A percentile compares a stretch with the other conserved stretches of the same genome.
These are phyloP conservation scores for Taeniopygia guttata DNA, from an alignment of 2,797 vertebrate genomes.

Conservation along the genomic window DNA sequence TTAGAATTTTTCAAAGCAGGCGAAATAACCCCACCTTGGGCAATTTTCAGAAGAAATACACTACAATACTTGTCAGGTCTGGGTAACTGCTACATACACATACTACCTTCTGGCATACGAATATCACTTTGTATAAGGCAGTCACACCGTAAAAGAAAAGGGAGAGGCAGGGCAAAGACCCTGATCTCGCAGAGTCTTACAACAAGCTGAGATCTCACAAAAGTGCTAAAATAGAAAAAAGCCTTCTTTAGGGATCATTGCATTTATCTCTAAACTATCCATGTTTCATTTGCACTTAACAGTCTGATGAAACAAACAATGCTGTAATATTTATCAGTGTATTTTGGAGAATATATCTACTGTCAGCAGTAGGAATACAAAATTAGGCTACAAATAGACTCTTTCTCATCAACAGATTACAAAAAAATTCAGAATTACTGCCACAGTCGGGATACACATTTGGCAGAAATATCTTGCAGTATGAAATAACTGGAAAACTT, in stretches of 20 bases:
- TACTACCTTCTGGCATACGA: conserved; percentile 44
- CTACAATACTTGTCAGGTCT: conserved; percentile 49
- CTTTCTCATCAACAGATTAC: not conserved
- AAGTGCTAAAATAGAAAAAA: not conserved
- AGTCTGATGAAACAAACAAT: not conserved
- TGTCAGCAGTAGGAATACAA: not conserved
- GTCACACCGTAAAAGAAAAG: not conserved
- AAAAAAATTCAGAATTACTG: not conserved
- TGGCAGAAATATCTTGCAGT: not conserved
- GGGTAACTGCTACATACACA: conserved; percentile 10
- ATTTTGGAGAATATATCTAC: not conserved
- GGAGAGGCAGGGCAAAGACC: not conserved
- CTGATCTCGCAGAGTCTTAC: not conserved
- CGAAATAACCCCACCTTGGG: conserved; percentile 43
- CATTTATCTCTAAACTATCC: not conserved
- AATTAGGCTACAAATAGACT: not conserved
- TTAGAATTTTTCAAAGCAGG: conserved; percentile 46
- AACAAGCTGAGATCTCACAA: not conserved
- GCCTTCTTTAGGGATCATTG: not conserved
- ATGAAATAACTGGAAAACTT: not conserved
- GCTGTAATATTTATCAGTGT: not conserved
- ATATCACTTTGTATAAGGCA: conserved; percentile 53
- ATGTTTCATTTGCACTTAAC: not conserved
- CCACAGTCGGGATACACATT: not conserved
- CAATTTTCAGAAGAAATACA: conserved; percentile 39